Evolutionary conservation across 2,113 vertebrate species (phyloP).

Genomic region (Falcunculus frontatus): DNA sequence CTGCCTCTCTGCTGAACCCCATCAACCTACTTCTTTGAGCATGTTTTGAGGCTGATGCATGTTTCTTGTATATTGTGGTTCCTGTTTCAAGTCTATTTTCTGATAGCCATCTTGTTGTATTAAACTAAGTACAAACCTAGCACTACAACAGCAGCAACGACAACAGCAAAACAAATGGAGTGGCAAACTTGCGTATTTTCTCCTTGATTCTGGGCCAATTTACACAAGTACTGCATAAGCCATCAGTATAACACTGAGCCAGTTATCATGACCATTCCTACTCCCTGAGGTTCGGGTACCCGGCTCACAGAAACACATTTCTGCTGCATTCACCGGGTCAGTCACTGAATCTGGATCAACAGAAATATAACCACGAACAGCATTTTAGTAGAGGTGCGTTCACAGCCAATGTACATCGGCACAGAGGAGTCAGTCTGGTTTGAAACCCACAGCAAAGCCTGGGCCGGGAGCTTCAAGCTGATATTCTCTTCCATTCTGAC

Average conservation of each 20-base stretch:
- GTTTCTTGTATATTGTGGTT: neutral
- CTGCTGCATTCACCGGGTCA: neutral
- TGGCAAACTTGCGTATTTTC: neutral
- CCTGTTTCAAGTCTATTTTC: neutral
- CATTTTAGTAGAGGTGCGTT: fast-evolving
- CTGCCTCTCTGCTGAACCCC: neutral
- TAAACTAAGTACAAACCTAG: neutral
- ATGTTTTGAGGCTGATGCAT: neutral
- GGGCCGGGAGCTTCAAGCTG: neutral
- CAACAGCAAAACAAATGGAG: neutral
- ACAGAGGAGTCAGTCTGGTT: neutral
- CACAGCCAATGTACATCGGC: fast-evolving
- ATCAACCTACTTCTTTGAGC: neutral
- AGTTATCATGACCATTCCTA: neutral
- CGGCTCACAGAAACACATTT: neutral
- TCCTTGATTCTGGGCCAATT: neutral
- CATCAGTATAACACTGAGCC: neutral
- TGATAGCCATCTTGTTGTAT: neutral
- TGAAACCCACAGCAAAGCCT: neutral
- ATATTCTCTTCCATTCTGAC: neutral
- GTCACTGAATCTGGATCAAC: neutral
- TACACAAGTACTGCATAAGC: neutral
- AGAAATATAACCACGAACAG: fast-evolving
- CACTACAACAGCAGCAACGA: neutral
- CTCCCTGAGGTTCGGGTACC: neutral